Base-by-base conservation (phyloP, 2,113 vertebrate genomes). In the Pelvicachromis taeniatus region DNA sequence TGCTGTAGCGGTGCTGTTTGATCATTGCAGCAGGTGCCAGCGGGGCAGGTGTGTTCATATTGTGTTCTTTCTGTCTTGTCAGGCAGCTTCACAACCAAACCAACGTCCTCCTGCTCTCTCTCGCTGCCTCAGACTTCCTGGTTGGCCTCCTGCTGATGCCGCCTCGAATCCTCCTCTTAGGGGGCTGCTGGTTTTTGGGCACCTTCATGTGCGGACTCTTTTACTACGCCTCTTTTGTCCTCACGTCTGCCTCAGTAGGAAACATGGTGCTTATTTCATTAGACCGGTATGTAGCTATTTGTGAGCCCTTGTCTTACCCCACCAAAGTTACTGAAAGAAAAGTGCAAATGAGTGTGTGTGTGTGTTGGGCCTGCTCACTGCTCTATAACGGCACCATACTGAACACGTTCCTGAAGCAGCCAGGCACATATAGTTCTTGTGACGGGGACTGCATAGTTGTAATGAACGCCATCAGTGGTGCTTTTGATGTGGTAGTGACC, bases 21-120 rank as follows among this genome's bases (percentile, higher is more conserved):
- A n/a, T n/a, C 35, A 5, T 13, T 65, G n/a, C 61, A 65, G 7
- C 61, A 5, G n/a, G 12, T 23, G n/a, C 9, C 9, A 40, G 1
- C 10, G 40, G 11, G 11, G 12, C n/a, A 42, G 21, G 23, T 50
- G 48, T 26, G 29, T 48, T 45, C 26, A 73, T 19, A 48, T 23
- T 42, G 9, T 17, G 3, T 80, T 75, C 3, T 45, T 35, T 13
- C n/a, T 63, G 31, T 77, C 17, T 63, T 40, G 78, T 26, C 91
- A 96, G 94, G 90, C 94, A 96, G 89, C 95, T 96, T 23, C 95
- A 95, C 78, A 95, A 91, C 21, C 86, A 93, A 33, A 95, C 95
- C 87, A 96, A 96, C 87, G 80, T 94, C 73, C 77, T 96, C 17
- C 83, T 96, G 23, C 90, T 96, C 70, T 96, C 91, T 33, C 83